Evolutionary conservation across 2,888 invertebrate genomes (phyloP).

Genomic region (Lasioglossum oenotherae): DNA sequence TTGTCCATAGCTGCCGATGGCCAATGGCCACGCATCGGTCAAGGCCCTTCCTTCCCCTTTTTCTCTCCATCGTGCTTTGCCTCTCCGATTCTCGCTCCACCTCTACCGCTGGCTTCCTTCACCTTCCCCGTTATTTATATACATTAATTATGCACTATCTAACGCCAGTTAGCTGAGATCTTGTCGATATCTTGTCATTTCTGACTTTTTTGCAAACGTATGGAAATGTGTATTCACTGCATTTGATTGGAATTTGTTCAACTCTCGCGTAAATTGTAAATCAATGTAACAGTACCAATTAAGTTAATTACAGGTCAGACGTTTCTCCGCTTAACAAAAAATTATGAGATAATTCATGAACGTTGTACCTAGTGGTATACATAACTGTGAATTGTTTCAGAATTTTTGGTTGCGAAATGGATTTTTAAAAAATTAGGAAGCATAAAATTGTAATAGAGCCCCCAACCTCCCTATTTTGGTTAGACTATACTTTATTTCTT

Average conservation of each 20-base stretch:
- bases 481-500: too few species aligned
- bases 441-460: too few species aligned
- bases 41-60: constrained; percentile 70
- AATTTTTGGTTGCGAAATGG: too few species aligned
- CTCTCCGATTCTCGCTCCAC: constrained; percentile 35
- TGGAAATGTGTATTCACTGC: not conserved
- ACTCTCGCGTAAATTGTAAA: not conserved
- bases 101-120: constrained; percentile 35
- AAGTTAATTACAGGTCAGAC: too few species aligned
- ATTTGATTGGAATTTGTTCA: not conserved
- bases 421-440: too few species aligned
- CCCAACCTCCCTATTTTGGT: too few species aligned
- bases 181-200: constrained; percentile 26
- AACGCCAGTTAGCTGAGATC: constrained; percentile 31
- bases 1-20: constrained; percentile 71
- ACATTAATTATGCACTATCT: constrained; percentile 48
- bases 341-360: too few species aligned
- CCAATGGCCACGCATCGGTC: constrained; percentile 77
- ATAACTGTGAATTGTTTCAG: too few species aligned
- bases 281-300: too few species aligned
- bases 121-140: constrained; percentile 54
- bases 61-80: constrained; percentile 43
- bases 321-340: too few species aligned
- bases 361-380: too few species aligned
- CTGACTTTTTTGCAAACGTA: not conserved